Percentiles rank a stretch among this genome's conserved stretches.
Evolutionary conservation across 2,888 invertebrate genomes (phyloP).

Genomic region (Torymus aiolomorphi): DNA sequence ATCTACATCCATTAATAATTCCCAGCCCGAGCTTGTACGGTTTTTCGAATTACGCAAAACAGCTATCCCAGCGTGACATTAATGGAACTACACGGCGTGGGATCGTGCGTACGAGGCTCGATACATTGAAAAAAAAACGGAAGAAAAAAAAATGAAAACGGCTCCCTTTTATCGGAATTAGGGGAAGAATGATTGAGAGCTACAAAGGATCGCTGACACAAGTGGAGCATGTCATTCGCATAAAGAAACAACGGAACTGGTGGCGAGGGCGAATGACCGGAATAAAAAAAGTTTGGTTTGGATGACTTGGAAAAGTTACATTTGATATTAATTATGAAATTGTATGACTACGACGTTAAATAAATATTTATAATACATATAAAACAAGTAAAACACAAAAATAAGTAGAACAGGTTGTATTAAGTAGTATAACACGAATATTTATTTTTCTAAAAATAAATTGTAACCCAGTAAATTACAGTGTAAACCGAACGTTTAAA

Average conservation of each 20-base stretch:
- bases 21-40: background rate
- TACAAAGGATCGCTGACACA: constrained; percentile 33
- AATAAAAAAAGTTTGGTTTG: constrained; percentile 21
- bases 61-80: background rate
- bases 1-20: constrained; percentile 13
- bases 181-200: constrained; percentile 37
- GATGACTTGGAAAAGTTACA: no score
- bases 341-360: no score
- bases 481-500: no score
- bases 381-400: no score
- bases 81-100: constrained; percentile 4
- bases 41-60: constrained; percentile 38
- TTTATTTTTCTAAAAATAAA: no score
- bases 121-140: background rate
- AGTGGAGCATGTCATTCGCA: constrained; percentile 39
- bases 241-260: constrained; percentile 17
- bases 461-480: no score
- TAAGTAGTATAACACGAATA: no score
- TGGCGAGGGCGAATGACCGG: constrained; percentile 11
- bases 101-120: background rate
- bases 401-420: no score
- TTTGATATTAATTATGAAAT: no score
- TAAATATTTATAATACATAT: no score
- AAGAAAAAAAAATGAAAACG: constrained; percentile 7
- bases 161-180: background rate